Evolutionary conservation across 2,888 invertebrate species (phyloP).

Genomic region (Anodontia alba): DNA sequence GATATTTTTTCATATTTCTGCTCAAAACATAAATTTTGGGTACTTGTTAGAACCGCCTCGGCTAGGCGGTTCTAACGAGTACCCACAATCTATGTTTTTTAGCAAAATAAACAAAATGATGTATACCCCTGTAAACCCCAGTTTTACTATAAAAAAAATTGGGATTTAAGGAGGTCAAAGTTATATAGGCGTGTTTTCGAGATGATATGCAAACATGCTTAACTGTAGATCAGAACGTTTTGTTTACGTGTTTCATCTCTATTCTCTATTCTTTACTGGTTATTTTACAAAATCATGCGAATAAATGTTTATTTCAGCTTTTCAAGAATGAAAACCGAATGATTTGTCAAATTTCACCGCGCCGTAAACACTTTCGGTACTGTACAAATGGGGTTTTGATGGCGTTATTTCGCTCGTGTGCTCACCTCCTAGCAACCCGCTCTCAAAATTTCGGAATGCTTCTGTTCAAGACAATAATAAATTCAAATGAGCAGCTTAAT

Average conservation of each 20-base stretch:
- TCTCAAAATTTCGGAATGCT: slow-evolving; percentile 35
- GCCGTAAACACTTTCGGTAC: neutral
- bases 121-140: no score
- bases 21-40: no score
- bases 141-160: no score
- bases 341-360: neutral
- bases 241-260: neutral
- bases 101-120: no score
- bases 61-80: no score
- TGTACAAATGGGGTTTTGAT: slow-evolving; percentile 58
- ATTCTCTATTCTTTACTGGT: neutral
- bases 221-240: neutral
- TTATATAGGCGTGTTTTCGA: no score
- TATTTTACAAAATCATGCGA: neutral
- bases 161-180: no score
- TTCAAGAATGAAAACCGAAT: neutral
- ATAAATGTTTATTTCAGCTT: slow-evolving; percentile 1
- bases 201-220: no score
- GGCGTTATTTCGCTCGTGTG: slow-evolving; percentile 48
- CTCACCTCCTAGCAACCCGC: slow-evolving; percentile 41
- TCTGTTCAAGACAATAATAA: slow-evolving; percentile 40
- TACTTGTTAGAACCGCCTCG: no score
- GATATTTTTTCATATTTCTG: no score
- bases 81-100: no score
- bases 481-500: slow-evolving; percentile 28